Base-by-base conservation (phyloP, 2,888 invertebrate species). In the Calliphora vomitoria region DNA sequence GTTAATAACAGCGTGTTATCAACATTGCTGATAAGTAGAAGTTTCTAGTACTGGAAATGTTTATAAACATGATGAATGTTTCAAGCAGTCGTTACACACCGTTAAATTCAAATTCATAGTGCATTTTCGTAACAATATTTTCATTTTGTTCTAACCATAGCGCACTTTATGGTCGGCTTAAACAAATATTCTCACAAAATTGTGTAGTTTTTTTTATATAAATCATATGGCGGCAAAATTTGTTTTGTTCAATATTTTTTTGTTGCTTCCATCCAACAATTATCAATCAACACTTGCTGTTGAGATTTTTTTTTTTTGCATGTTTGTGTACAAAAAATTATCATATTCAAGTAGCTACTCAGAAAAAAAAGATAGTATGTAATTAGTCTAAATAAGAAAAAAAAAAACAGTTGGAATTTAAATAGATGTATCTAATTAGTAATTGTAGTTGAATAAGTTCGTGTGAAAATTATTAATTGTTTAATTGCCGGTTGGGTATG, bases 401-500 rank as follows among this genome's bases (percentile, higher is more conserved):
- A n/a, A 35, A 44, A 75, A 41, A 60, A 25, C 31, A 31, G 60
- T 10, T 41, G 64, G 15, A n/a, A 71, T 62, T 53, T 41, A 25
- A 71, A 80, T 62, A 38, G 11, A 20, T 60, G 0, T 35, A 38
- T 81, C 15, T 44, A 47, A 31, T 47, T 64, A 53, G 38, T 50
- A 41, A 53, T 72, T 81, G 35, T 44, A 50, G 20, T 38, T 71
- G 41, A 53, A 72, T 62, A 41, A 53, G 62, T 10, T 55, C 72
- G 53, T 72, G 71, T 41, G 62, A 81, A 41, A 44, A 60, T 41
- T 18, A 41, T 60, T 64, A 81, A 81, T 72, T 81, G 25, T 64
- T 64, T 64, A 62, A 64, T 76, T 69, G 60, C 47, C n/a, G 38
- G 0, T 15, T 41, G 15, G 38, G 20, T 10, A 13, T 13, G 4